Evolutionary conservation across 2,113 vertebrate genomes (phyloP).

Genomic region (Centropus bengalensis): DNA sequence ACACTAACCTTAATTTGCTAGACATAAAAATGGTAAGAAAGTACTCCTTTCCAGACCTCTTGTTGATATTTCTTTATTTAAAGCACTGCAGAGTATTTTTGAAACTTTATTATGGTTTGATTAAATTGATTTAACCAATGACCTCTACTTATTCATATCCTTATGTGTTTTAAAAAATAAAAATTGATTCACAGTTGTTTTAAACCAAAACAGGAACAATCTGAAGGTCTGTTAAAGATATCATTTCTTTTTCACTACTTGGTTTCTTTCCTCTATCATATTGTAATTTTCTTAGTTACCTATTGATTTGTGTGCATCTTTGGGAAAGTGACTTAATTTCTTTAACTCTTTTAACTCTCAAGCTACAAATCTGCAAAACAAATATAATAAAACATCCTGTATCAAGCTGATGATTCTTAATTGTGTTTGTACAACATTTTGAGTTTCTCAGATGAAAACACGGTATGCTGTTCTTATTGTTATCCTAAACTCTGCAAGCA

Average conservation of each 20-base stretch:
- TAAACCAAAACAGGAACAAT: not conserved
- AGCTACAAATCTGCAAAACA: not conserved
- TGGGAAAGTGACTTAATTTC: not conserved
- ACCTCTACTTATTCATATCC: conserved; percentile 41
- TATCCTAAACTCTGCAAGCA: not conserved
- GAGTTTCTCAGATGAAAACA: conserved; percentile 1
- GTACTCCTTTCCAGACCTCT: not conserved
- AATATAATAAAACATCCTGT: not conserved
- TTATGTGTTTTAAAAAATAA: conserved; percentile 13
- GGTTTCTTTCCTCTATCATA: not conserved
- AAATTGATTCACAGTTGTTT: not conserved
- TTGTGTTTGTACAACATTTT: not conserved
- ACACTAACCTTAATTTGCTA: conserved; percentile 46
- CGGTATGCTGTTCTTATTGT: not conserved
- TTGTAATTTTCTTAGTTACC: not conserved
- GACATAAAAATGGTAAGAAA: conserved; percentile 38
- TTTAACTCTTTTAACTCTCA: not conserved
- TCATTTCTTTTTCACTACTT: not conserved
- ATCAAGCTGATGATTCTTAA: not conserved
- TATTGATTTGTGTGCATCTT: not conserved
- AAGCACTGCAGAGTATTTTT: conserved; percentile 23
- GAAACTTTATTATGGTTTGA: conserved; percentile 30
- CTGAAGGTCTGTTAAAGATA: not conserved
- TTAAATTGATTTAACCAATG: conserved; percentile 53
- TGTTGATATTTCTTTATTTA: conserved; percentile 21